Evolutionary conservation across 30 jellyfish, hydroid and myxozoan species (phyloP).

Genomic region (Hydra vulgaris): DNA sequence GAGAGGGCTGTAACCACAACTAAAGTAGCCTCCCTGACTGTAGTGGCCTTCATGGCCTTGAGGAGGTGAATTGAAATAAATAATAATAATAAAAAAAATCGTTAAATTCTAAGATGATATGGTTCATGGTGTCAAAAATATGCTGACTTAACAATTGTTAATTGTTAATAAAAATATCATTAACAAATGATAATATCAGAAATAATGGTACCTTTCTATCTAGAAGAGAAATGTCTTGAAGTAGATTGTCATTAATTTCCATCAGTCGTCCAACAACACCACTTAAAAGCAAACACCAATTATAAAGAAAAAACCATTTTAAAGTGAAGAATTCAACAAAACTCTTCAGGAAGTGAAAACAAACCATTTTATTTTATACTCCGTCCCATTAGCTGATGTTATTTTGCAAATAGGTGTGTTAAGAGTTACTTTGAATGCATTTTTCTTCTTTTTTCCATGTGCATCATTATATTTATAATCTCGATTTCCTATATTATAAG

Average conservation of each 20-base stretch:
- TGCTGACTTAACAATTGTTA: too few species aligned
- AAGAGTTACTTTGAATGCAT: not conserved
- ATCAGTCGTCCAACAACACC: constrained; percentile 46
- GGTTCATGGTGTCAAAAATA: too few species aligned
- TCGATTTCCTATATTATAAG: not conserved
- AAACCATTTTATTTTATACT: constrained; percentile 8
- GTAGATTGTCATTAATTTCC: constrained; percentile 49
- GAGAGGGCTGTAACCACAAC: too few species aligned
- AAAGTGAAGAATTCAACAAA: not conserved
- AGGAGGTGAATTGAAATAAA: too few species aligned
- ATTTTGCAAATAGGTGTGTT: constrained; percentile 2
- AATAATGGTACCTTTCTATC: too few species aligned
- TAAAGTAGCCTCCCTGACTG: too few species aligned
- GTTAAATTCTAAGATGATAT: too few species aligned
- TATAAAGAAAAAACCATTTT: not conserved
- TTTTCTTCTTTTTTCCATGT: constrained; percentile 15
- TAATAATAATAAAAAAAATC: too few species aligned
- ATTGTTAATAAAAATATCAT: too few species aligned
- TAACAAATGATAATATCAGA: too few species aligned
- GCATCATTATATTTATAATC: not conserved
- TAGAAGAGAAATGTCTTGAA: constrained; percentile 32
- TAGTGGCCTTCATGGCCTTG: too few species aligned
- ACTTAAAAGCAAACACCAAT: constrained; percentile 1
- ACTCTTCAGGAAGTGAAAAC: not conserved
- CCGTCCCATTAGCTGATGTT: constrained; percentile 6